Base-by-base conservation (phyloP, 2,888 invertebrate species). In the Elgonia sp. region DNA sequence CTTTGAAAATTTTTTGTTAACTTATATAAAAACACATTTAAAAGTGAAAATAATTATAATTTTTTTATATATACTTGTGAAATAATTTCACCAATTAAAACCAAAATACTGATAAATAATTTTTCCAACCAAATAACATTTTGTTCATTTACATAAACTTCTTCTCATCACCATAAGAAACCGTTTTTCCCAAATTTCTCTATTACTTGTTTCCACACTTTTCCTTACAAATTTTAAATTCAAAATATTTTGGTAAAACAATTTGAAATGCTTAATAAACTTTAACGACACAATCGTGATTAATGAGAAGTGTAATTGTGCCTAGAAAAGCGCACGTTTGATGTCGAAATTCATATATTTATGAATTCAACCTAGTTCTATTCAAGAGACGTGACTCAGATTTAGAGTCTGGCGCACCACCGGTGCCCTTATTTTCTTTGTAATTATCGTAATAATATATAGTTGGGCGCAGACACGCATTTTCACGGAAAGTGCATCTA, bases 311-410 rank as follows among this genome's bases (percentile, higher is more conserved):
- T 60, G 20, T 79, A 70, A 63, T 84, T 69, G 69, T 16, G 57
- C 21, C 39, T 18, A 18, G 84, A 86, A 77, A 60, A 82, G 76
- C 55, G 69, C 14, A 55, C 70, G 55, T 37, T 57, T 70, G 37
- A 72, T 76, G 83, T 60, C 73, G 76, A 75, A 85, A 84, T 77
- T 70, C 62, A 85, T 82, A 80, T 87, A 88, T 88, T 88, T 82
- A 88, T 88, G 84, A 88, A 82, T 81, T 79, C 81, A 84, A 76
- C 57, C 77, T 63, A 88, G 84, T 85, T 88, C 83, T 87, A 81
- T 79, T 80, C 77, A 76, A 20, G 81, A 70, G 62, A 72, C 81
- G 69, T 77, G 84, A 88, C 76, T 88, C 88, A 88, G 84, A 79
- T 84, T 73, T 76, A 72, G 79, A 77, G 62, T 77, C 42, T 82